Evolutionary conservation across 2,113 vertebrate species (phyloP).

Genomic region (Apodemus sylvaticus): DNA sequence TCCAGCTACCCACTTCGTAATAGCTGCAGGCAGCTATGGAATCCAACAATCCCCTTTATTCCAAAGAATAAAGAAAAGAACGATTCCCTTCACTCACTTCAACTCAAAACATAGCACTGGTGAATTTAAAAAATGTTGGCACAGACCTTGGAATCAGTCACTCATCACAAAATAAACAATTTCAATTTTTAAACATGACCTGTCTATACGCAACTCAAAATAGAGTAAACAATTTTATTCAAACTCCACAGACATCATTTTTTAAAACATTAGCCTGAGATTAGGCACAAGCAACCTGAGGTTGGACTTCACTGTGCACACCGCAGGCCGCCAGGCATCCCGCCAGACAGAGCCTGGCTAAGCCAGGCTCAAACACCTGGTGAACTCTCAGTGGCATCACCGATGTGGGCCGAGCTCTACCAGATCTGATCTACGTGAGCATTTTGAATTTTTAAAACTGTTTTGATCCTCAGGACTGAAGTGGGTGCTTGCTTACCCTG

Average conservation of each 20-base stretch:
- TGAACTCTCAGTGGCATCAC: not conserved
- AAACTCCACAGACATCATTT: slow-evolving; percentile 71
- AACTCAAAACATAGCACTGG: not conserved
- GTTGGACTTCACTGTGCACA: slow-evolving; percentile 40
- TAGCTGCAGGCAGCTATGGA: no score
- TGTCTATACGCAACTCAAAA: slow-evolving; percentile 61
- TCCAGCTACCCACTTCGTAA: no score
- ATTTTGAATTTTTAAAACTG: not conserved
- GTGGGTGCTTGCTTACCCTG: not conserved
- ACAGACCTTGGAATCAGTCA: not conserved
- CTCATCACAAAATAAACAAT: slow-evolving; percentile 66
- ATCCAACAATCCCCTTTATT: no score
- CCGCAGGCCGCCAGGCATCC: slow-evolving; percentile 59
- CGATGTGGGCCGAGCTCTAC: not conserved
- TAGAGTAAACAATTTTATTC: slow-evolving; percentile 66
- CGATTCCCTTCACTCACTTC: not conserved
- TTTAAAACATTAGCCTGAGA: slow-evolving; percentile 56
- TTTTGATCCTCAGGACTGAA: not conserved
- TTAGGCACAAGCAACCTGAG: slow-evolving; percentile 68
- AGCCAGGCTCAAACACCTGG: not conserved
- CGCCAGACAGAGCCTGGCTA: not conserved
- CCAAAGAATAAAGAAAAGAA: not conserved
- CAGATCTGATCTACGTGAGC: not conserved
- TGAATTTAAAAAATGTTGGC: slow-evolving; percentile 30
- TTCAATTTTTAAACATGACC: slow-evolving; percentile 47